Evolutionary conservation across 2,888 invertebrate species (phyloP).

Genomic region (Osedax frankpressi): DNA sequence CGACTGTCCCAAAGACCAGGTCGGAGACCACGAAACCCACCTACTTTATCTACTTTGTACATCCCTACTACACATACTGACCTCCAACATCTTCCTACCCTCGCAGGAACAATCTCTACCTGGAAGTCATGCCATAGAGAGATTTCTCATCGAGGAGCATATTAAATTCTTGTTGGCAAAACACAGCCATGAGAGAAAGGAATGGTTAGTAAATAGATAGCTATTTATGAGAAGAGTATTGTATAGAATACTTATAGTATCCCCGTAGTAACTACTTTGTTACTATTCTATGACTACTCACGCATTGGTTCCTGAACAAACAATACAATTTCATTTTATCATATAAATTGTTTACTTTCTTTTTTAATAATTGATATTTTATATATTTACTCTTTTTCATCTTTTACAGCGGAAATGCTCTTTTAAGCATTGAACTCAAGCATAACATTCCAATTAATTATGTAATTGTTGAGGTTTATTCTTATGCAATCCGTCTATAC

Average conservation of each 20-base stretch:
- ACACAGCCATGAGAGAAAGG: constrained; percentile 69
- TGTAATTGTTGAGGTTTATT: constrained; percentile 72
- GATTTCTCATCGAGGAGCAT: constrained; percentile 94
- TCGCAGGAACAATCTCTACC: constrained; percentile 56
- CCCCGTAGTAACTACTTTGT: too few relatives aligned
- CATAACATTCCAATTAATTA: constrained; percentile 85
- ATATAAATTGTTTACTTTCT: too few relatives aligned
- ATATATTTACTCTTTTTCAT: constrained; percentile 18
- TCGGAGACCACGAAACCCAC: neutral
- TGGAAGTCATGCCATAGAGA: constrained; percentile 88
- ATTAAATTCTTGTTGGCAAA: constrained; percentile 80
- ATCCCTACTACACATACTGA: too few relatives aligned
- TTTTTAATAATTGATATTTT: too few relatives aligned
- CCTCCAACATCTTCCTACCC: too few relatives aligned
- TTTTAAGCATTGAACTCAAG: constrained; percentile 71
- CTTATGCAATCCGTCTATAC: too few relatives aligned
- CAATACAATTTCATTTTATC: too few relatives aligned
- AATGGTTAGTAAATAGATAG: constrained; percentile 64
- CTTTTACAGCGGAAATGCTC: constrained; percentile 61
- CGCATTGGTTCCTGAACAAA: too few relatives aligned
- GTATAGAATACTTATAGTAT: too few relatives aligned
- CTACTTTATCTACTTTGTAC: too few relatives aligned
- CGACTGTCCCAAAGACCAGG: constrained; percentile 70
- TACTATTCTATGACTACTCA: too few relatives aligned
- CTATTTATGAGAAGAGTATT: too few relatives aligned